A percentile compares a stretch with the other conserved stretches of the same genome.
phyloP scores from a whole-genome alignment of 2,797 vertebrate species.

The Lagocephalus sceleratus region DNA sequence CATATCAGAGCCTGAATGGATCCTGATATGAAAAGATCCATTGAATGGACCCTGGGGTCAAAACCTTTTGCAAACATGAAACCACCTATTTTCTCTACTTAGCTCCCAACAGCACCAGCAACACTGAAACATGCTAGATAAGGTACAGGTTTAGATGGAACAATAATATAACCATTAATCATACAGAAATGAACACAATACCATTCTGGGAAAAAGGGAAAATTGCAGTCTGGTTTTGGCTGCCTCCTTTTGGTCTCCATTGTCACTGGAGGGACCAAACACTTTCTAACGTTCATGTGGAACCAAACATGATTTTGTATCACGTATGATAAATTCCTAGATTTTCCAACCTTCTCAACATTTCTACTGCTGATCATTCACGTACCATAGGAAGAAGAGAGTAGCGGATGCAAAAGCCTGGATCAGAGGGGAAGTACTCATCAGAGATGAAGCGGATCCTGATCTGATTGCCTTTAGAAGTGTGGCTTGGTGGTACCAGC shows the following conservation, averaged over 20 bases:
- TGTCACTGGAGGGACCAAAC: neutral
- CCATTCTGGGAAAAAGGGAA: conserved; percentile 3
- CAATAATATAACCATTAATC: conserved; percentile 3
- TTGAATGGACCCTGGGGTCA: conserved; percentile 46
- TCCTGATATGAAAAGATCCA: no score
- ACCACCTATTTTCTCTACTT: conserved; percentile 44
- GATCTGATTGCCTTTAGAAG: conserved; percentile 91
- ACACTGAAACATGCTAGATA: conserved; percentile 16
- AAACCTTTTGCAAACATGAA: conserved; percentile 23
- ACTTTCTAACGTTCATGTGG: no score
- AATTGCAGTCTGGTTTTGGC: neutral
- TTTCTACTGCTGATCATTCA: neutral
- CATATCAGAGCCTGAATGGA: conserved; percentile 47
- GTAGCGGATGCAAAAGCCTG: conserved; percentile 94
- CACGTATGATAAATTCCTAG: conserved; percentile 2
- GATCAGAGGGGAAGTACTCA: conserved; percentile 94
- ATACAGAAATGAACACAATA: conserved; percentile 11
- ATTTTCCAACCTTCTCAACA: conserved; percentile 21
- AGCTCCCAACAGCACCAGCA: conserved; percentile 16
- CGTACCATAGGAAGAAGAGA: conserved; percentile 84
- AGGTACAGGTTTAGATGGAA: conserved; percentile 4
- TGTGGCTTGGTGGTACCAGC: conserved; percentile 77
- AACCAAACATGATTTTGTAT: no score
- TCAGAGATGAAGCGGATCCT: conserved; percentile 93
- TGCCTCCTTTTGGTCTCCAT: neutral